Conservation (phyloP, 2,888 invertebrate genomes). For the Scrobipalpa atriplicella region DNA sequence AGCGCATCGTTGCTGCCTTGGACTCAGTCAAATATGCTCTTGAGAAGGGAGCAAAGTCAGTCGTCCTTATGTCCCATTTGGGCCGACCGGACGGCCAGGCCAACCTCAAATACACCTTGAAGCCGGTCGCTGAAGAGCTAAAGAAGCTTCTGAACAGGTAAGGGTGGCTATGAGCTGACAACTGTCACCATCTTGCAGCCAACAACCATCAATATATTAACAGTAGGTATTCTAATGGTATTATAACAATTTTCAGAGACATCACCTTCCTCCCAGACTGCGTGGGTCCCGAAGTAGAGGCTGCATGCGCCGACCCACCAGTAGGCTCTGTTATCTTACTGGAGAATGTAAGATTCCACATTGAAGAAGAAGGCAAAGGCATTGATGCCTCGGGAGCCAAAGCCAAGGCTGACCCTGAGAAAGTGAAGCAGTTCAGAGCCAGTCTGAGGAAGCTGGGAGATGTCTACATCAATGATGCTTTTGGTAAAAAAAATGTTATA, state of each 20-base stretch:
- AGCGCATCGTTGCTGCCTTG: conserved; percentile 97
- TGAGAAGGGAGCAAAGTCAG: conserved; percentile 96
- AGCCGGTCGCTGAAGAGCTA: conserved; percentile 96
- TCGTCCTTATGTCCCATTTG: conserved; percentile 98
- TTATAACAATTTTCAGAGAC: conserved; percentile 72
- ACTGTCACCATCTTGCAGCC: no score
- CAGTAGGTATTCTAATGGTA: no score
- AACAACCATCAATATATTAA: no score
- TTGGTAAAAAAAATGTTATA: conserved; percentile 84
- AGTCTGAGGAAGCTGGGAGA: conserved; percentile 98
- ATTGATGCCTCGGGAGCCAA: conserved; percentile 95
- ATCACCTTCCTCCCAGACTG: conserved; percentile 94
- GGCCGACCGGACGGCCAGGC: conserved; percentile 97
- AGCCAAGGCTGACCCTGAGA: conserved; percentile 94
- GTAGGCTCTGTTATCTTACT: conserved; percentile 95
- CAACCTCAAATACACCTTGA: conserved; percentile 94
- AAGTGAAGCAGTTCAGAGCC: conserved; percentile 92
- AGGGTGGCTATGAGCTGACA: no score
- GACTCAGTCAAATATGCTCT: conserved; percentile 97
- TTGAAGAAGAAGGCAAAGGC: conserved; percentile 99
- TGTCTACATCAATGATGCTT: conserved; percentile 99
- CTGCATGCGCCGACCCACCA: conserved; percentile 93
- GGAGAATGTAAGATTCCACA: conserved; percentile 97
- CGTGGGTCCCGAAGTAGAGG: conserved; percentile 95
- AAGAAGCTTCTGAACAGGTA: conserved; percentile 90